Base-by-base conservation (phyloP, 1,140 invertebrate genomes). In the Pachyrhynchus sulphureomaculatus region DNA sequence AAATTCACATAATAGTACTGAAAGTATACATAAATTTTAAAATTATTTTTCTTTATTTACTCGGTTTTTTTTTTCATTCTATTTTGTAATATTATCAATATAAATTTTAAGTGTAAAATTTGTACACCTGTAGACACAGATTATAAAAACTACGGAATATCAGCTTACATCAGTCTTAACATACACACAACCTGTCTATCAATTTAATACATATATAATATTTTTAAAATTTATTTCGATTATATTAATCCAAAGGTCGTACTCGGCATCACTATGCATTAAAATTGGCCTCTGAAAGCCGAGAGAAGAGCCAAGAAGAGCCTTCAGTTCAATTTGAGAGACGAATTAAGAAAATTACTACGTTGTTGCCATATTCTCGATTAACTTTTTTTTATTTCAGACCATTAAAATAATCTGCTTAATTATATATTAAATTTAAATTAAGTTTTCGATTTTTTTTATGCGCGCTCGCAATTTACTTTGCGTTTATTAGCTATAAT, bases 351-450 rank as follows among this genome's bases (percentile, higher is more conserved):
- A 45, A 62, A 62, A 62, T 62, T 62, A 62, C 60, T 55, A 62
- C 51, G 51, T 62, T 55, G 60, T 62, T 62, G 60, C 60, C 44
- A 55, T 62, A 55, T 55, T 62, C 60, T 44, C 58, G 58, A 61
- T 61, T 61, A 61, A 53, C 58, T 45, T 53, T 49, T 60, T 53
- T 53, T 53, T 61, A 53, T 61, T 61, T 61, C 17, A 29, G 37
- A 18, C 58, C 39, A 52, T 61, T 61, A 62, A 55, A 62, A 62
- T 62, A 56, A 55, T 62, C 52, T 56, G 51, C 60, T 55, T 62
- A 55, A 62, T 62, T 62, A 62, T 62, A 55, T 62, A 62, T 62
- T 62, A 62, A 62, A 62, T 55, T 62, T 62, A 56, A 62, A 62
- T 49, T 62, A 62, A 62, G 29, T 62, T 62, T 53, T 53, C 15